Percentiles rank a stretch among this genome's conserved stretches.
Conservation (phyloP, 1,140 invertebrate genomes). For the Drosophila nigromelanica region DNA sequence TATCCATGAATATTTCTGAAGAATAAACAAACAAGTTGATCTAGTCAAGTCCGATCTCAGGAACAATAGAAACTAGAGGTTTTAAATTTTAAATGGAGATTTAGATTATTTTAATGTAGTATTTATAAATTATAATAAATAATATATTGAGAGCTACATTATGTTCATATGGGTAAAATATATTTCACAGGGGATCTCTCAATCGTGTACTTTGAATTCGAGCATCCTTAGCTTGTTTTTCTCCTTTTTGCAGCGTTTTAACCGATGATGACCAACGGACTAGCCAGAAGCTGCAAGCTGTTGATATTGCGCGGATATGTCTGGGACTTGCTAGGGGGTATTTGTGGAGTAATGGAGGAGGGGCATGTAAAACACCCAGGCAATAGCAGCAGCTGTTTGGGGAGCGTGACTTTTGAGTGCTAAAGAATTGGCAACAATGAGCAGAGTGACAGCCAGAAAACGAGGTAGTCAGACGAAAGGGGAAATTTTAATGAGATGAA, state of each 20-base stretch:
- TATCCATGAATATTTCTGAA: no score
- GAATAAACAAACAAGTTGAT: no score
- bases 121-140: no score
- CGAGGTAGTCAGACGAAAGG: neutral
- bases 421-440: slow-evolving; percentile 39
- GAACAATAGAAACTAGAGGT: no score
- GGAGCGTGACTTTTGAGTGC: slow-evolving; percentile 48
- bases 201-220: no score
- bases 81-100: no score
- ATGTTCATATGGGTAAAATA: no score
- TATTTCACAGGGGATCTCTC: neutral
- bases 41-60: no score
- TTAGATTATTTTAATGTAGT: no score
- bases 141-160: no score
- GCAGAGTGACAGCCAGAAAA: neutral
- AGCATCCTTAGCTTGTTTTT: neutral
- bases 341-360: neutral
- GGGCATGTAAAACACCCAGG: neutral
- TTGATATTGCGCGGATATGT: slow-evolving; percentile 1
- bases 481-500: slow-evolving; percentile 44
- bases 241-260: slow-evolving; percentile 10
- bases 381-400: slow-evolving; percentile 48
- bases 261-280: slow-evolving; percentile 47
- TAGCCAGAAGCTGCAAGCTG: slow-evolving; percentile 37
- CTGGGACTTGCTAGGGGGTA: neutral